Conservation (phyloP, 2,888 invertebrate species). For the Hemithea aestivaria region DNA sequence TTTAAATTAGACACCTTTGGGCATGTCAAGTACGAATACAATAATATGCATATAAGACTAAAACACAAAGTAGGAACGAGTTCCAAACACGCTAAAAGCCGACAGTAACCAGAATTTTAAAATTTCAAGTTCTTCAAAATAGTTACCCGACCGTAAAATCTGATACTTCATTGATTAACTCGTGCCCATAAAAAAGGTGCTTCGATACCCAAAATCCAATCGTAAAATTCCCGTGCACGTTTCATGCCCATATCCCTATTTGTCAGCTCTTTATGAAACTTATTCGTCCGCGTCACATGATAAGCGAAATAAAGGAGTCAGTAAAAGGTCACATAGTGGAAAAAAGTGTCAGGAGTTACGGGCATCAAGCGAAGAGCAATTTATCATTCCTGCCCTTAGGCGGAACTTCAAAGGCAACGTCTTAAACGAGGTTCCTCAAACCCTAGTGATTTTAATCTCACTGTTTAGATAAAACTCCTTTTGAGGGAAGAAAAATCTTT, state of each 20-base stretch:
- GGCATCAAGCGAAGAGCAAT: conserved; percentile 57
- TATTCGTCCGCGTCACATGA: conserved; percentile 54
- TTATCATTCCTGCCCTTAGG: conserved; percentile 58
- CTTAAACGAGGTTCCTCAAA: conserved; percentile 49
- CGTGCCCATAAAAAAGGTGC: conserved; percentile 11
- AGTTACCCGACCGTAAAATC: no score
- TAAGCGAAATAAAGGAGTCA: conserved; percentile 56
- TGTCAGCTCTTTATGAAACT: conserved; percentile 51
- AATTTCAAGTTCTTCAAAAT: no score
- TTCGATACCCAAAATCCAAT: conserved; percentile 15
- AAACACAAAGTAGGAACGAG: no score
- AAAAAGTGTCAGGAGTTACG: conserved; percentile 58
- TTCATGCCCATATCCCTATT: conserved; percentile 39
- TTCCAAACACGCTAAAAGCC: no score
- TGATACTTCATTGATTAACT: conserved; percentile 4
- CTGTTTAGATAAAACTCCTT: conserved; percentile 54
- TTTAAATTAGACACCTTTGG: no score
- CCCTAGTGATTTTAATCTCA: conserved; percentile 61
- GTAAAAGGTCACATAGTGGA: conserved; percentile 48
- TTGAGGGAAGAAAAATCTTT: conserved; percentile 37
- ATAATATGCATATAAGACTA: no score
- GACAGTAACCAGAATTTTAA: no score
- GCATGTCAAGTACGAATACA: no score
- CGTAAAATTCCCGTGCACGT: conserved; percentile 18
- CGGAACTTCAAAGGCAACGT: conserved; percentile 51